Conservation (phyloP, 2,113 vertebrate species). For the Coturnix japonica region DNA sequence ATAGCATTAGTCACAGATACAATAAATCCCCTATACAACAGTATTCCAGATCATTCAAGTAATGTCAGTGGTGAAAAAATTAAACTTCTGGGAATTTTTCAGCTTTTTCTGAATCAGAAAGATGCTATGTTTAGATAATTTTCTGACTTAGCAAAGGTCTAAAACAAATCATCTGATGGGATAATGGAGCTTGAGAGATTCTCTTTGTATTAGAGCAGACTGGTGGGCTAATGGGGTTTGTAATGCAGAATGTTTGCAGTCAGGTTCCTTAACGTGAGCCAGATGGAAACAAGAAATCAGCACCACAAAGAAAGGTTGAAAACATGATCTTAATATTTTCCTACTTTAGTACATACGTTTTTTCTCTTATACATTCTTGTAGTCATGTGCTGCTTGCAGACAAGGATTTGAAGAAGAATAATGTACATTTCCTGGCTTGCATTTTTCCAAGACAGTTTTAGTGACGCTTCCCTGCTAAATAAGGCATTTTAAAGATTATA, state of each 20-base stretch:
- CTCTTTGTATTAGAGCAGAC: too few species aligned
- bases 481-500: neutral
- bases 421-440: neutral
- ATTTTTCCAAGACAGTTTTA: neutral
- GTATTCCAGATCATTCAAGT: neutral
- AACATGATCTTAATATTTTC: neutral
- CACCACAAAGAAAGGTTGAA: neutral
- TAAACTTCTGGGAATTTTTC: neutral
- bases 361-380: neutral
- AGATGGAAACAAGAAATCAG: neutral
- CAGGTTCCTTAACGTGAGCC: neutral
- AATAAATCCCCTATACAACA: neutral
- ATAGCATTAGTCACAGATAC: neutral
- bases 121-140: neutral
- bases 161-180: neutral
- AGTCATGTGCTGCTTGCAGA: neutral
- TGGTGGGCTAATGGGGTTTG: too few species aligned
- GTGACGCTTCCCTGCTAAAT: neutral
- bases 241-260: too few species aligned
- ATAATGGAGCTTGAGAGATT: neutral
- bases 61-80: neutral
- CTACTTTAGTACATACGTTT: neutral
- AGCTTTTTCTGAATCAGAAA: neutral
- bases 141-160: neutral
- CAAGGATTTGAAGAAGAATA: neutral